These are phyloP conservation scores for Caranx melampygus DNA, from an alignment of 2,113 vertebrate genomes.

Conservation along the genomic window DNA sequence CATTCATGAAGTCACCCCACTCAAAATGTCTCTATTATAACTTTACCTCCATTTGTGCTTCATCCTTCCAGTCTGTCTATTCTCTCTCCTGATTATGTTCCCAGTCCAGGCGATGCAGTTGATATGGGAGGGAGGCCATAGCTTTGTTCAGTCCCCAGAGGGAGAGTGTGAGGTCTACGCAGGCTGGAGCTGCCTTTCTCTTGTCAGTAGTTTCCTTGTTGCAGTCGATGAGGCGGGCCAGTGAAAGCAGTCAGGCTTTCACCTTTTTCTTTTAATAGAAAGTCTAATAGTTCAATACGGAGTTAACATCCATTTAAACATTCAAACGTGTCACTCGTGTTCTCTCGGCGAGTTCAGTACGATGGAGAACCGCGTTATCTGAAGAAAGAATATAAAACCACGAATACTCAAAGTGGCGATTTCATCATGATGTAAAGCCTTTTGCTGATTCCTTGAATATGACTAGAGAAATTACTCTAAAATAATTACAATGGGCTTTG, in stretches of 20 bases:
- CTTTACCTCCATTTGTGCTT: slow-evolving; percentile 19
- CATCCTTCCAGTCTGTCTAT: slow-evolving; percentile 37
- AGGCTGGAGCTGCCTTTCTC: slow-evolving; percentile 26
- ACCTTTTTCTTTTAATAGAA: background rate
- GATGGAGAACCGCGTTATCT: background rate
- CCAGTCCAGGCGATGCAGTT: slow-evolving; percentile 29
- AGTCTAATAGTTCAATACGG: background rate
- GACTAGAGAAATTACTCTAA: background rate
- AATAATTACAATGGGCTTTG: background rate
- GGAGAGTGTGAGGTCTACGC: slow-evolving; percentile 24
- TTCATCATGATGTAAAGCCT: slow-evolving; percentile 17
- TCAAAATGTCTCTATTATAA: slow-evolving; percentile 51
- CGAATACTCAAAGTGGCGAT: background rate
- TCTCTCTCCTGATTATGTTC: slow-evolving; percentile 50
- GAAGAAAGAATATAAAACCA: slow-evolving; percentile 10
- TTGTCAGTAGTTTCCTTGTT: slow-evolving; percentile 39
- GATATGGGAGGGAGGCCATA: slow-evolving; percentile 39
- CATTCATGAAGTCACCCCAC: slow-evolving; percentile 32
- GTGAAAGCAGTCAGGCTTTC: slow-evolving; percentile 6
- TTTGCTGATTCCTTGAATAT: slow-evolving; percentile 13
- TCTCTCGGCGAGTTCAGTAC: background rate
- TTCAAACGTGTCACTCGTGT: slow-evolving; percentile 4
- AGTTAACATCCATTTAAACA: slow-evolving; percentile 8
- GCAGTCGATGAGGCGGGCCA: slow-evolving; percentile 26
- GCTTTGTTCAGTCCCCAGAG: slow-evolving; percentile 50